Evolutionary conservation across 2,113 vertebrate species (phyloP).

Genomic region (Paradisaea rubra): DNA sequence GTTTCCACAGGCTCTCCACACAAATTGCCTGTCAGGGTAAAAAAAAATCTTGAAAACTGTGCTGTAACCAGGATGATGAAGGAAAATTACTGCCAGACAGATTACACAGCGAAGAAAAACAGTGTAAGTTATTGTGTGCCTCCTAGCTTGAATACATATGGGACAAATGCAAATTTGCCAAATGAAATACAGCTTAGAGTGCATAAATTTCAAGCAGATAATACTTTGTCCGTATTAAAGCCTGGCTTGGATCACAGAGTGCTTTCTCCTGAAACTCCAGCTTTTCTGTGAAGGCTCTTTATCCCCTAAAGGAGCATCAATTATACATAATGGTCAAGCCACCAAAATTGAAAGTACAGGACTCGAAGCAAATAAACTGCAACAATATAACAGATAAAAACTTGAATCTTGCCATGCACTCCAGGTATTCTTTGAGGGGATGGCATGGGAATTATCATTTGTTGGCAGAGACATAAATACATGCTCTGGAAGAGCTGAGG

Average conservation of each 20-base stretch:
- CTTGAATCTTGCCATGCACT: not conserved
- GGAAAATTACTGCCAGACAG: slow-evolving; percentile 65
- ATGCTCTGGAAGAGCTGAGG: not conserved
- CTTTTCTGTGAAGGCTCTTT: slow-evolving; percentile 19
- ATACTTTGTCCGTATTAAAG: slow-evolving; percentile 60
- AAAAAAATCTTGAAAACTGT: slow-evolving; percentile 19
- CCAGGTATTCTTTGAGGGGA: not conserved
- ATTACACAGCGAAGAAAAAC: slow-evolving; percentile 34
- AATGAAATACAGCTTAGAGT: slow-evolving; percentile 58
- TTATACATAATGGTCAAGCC: slow-evolving; percentile 54
- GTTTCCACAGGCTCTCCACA: slow-evolving; percentile 44
- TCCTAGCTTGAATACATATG: slow-evolving; percentile 51
- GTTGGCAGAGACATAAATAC: not conserved
- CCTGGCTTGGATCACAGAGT: slow-evolving; percentile 21
- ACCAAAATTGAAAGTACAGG: not conserved
- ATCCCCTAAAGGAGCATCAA: slow-evolving; percentile 27
- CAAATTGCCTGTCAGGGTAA: slow-evolving; percentile 38
- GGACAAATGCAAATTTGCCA: slow-evolving; percentile 68
- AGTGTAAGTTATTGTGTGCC: slow-evolving; percentile 53
- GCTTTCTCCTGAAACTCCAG: slow-evolving; percentile 24
- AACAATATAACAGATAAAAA: slow-evolving; percentile 39
- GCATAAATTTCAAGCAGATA: slow-evolving; percentile 62
- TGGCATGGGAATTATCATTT: not conserved
- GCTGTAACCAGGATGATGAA: slow-evolving; percentile 53
- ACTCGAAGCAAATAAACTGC: slow-evolving; percentile 12